Conservation (phyloP, 2,888 invertebrate species). For the Ectemnius lituratus region DNA sequence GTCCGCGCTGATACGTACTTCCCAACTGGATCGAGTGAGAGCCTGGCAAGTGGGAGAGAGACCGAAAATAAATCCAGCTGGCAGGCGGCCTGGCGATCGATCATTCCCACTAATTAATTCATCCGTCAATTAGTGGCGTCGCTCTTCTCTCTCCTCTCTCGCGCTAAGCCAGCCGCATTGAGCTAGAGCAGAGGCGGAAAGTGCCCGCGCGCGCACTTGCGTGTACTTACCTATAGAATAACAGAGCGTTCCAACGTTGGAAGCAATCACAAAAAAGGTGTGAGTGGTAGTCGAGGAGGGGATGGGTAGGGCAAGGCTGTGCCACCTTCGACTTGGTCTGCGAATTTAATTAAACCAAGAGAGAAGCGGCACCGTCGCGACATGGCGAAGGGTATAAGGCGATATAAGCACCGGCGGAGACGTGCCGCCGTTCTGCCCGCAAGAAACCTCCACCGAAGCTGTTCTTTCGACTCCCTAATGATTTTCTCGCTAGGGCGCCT, state of each 20-base stretch:
- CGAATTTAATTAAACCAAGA: constrained; percentile 75
- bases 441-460: constrained; percentile 63
- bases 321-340: constrained; percentile 57
- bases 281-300: constrained; percentile 18
- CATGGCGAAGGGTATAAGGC: constrained; percentile 33
- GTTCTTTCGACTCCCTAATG: constrained; percentile 61
- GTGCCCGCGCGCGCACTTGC: constrained; percentile 9
- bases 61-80: constrained; percentile 50
- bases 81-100: constrained; percentile 63
- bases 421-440: constrained; percentile 48
- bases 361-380: constrained; percentile 61
- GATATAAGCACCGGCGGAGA: constrained; percentile 31
- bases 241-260: constrained; percentile 6
- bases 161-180: neutral
- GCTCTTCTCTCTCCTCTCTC: constrained; percentile 37
- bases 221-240: constrained; percentile 10
- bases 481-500: constrained; percentile 45
- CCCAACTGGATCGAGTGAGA: no score
- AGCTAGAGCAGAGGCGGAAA: no score
- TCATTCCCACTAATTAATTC: constrained; percentile 74
- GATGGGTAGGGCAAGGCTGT: no score
- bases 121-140: constrained; percentile 73
- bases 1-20: neutral
- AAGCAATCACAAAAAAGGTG: neutral
- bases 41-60: neutral